Evolutionary conservation across 37 sponge, comb jelly and placozoan genomes (phyloP), one percentile per base, ranked within the genome.

Genomic region (Axinella damicornis): DNA sequence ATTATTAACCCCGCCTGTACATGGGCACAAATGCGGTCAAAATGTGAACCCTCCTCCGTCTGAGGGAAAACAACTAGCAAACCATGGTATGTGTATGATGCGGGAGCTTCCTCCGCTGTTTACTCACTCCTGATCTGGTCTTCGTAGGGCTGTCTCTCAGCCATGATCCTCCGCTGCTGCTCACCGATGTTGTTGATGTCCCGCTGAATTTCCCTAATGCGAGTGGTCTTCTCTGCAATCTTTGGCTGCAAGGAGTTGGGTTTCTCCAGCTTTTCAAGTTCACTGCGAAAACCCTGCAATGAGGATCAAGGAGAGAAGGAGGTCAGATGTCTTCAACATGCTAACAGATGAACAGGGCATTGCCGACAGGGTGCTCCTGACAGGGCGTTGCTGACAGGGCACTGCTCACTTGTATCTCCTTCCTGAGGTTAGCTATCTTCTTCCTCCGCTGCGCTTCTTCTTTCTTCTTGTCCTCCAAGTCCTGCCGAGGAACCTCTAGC

Each of bases 401-500:
- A 15, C 24, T 56, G 66, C 22, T 57, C 28, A 85, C 85, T 56
- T 85, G 80, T 25, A 94, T 88, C 54, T 94, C 92, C 18, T 37
- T 77, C 27, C 40, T 64, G 32, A 88, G 28, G 12, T 30, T 30
- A 35, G 62, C 74, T 1, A 94, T 68, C 18, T 74, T 84, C 61
- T 75, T 76, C 59, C 70, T 31, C 39, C 95, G 41, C 2, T 40
- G n/a, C 24, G 74, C 83, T 67, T 94, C 95, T 53, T 91, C 78
- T 39, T 69, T 65, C 64, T 81, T 74, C 62, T 74, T 85, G 60
- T 91, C 74, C 54, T 91, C 85, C 57, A 88, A 40, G 21, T 94
- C 95, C 68, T 88, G 80, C 30, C 60, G 30, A 9, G 92, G 89
- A 4, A 35, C 56, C 0, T 94, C 95, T 33, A 91, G 37, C 66